A percentile compares a stretch with the other conserved stretches of the same genome.
Conservation (phyloP, 2,888 invertebrate species). For the Heliconius erato region DNA sequence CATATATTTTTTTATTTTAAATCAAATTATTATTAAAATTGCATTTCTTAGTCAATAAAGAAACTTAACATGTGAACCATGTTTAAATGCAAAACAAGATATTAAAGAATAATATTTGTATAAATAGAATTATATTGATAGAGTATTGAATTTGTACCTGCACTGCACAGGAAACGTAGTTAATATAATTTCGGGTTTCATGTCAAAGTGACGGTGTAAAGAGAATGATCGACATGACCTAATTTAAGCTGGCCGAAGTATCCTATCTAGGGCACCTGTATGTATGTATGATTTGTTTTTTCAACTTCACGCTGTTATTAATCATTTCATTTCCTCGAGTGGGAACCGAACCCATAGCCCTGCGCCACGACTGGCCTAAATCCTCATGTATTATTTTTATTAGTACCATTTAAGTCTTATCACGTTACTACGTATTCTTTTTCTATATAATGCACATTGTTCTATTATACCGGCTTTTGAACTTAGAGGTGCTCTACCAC, state of each 20-base stretch:
- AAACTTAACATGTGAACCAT: no score
- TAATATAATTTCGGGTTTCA: constrained; percentile 66
- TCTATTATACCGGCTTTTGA: background rate
- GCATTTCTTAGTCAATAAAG: no score
- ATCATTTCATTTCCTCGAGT: no score
- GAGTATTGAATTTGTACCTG: background rate
- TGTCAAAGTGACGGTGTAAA: constrained; percentile 55
- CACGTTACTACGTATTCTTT: background rate
- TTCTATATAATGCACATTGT: background rate
- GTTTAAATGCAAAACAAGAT: no score
- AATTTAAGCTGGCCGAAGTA: constrained; percentile 60
- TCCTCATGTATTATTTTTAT: constrained; percentile 29
- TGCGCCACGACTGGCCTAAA: no score
- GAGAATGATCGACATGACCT: constrained; percentile 70
- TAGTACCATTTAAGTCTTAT: constrained; percentile 22
- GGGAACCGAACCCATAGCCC: no score
- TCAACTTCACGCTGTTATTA: no score
- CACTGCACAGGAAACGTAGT: constrained; percentile 27
- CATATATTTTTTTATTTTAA: no score
- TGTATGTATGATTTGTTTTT: constrained; percentile 1
- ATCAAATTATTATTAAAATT: no score
- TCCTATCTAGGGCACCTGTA: constrained; percentile 48
- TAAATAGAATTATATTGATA: background rate
- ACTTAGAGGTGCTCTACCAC: background rate
- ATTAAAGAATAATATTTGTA: background rate